phyloP scores from a whole-genome alignment of 2,113 vertebrate genomes.

The Oncorhynchus keta region DNA sequence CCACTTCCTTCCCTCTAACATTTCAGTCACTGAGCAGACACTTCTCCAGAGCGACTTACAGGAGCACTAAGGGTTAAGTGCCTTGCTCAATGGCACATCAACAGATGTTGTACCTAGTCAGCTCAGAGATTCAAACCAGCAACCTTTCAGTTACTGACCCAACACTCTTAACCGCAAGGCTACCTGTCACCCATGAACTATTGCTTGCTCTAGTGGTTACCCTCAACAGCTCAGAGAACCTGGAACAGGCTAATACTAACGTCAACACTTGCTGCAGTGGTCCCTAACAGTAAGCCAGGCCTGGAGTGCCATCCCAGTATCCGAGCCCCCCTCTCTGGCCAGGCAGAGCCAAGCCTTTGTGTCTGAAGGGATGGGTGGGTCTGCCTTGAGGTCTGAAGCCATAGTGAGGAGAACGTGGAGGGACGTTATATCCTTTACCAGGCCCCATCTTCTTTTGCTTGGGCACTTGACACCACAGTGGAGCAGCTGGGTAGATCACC shows the following conservation, averaged over 20 bases:
- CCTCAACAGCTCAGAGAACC: too few relatives aligned
- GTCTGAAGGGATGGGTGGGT: conserved; percentile 56
- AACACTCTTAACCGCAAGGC: too few relatives aligned
- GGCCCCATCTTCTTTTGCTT: conserved; percentile 41
- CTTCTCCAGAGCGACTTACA: too few relatives aligned
- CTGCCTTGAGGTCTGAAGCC: conserved; percentile 64
- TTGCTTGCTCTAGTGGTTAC: too few relatives aligned
- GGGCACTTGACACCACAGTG: conserved; percentile 46
- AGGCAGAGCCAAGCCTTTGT: conserved; percentile 60
- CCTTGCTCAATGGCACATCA: too few relatives aligned
- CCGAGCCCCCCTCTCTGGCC: conserved; percentile 55
- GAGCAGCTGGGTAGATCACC: conserved; percentile 56
- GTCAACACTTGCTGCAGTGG: conserved; percentile 19
- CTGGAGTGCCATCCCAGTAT: conserved; percentile 63
- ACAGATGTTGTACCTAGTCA: too few relatives aligned
- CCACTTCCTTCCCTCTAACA: conserved; percentile 30
- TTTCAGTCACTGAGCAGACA: too few relatives aligned
- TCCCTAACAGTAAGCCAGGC: conserved; percentile 54
- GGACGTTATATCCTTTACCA: conserved; percentile 30
- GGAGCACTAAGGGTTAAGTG: too few relatives aligned
- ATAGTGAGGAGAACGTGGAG: conserved; percentile 52
- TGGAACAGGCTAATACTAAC: too few relatives aligned
- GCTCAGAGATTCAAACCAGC: too few relatives aligned
- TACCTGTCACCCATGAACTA: too few relatives aligned
- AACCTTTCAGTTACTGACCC: too few relatives aligned